A percentile compares a stretch with the other conserved stretches of the same genome.
phyloP scores from a whole-genome alignment of 92 coral and sea anemone genomes.

The Micromussa lordhowensis region DNA sequence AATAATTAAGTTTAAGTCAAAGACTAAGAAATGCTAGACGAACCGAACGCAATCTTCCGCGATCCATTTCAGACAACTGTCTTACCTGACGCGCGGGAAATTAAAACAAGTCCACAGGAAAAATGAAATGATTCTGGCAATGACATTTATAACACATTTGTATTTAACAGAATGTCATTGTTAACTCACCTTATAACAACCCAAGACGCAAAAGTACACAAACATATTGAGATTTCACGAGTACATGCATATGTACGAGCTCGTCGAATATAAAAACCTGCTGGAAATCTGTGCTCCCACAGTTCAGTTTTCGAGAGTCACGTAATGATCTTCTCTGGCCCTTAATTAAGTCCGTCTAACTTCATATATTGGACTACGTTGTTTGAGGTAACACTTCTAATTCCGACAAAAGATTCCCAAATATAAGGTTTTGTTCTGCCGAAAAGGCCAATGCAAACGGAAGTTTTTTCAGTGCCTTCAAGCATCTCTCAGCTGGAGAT shows the following conservation, averaged over 20 bases:
- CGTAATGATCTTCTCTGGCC: background rate
- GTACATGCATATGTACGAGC: too few species aligned
- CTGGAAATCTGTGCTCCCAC: slow-evolving; percentile 5
- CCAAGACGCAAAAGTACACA: background rate
- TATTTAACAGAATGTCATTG: background rate
- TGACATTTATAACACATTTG: background rate
- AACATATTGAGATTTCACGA: background rate
- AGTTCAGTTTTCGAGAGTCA: background rate
- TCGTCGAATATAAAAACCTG: background rate
- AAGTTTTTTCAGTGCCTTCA: background rate
- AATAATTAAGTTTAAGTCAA: background rate
- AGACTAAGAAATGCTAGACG: background rate
- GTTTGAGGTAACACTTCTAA: background rate
- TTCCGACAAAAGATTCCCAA: background rate
- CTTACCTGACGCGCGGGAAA: too few species aligned
- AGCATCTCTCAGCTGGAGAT: slow-evolving; percentile 8
- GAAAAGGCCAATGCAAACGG: background rate
- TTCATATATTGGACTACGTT: background rate
- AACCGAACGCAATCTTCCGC: background rate
- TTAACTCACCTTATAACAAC: slow-evolving; percentile 1
- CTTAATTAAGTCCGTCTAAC: too few species aligned
- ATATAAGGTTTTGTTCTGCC: background rate
- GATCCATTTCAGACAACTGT: background rate
- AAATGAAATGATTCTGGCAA: background rate
- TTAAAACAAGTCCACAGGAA: too few species aligned